phyloP scores from a whole-genome alignment of 2,797 vertebrate genomes.

The Allobates femoralis region DNA sequence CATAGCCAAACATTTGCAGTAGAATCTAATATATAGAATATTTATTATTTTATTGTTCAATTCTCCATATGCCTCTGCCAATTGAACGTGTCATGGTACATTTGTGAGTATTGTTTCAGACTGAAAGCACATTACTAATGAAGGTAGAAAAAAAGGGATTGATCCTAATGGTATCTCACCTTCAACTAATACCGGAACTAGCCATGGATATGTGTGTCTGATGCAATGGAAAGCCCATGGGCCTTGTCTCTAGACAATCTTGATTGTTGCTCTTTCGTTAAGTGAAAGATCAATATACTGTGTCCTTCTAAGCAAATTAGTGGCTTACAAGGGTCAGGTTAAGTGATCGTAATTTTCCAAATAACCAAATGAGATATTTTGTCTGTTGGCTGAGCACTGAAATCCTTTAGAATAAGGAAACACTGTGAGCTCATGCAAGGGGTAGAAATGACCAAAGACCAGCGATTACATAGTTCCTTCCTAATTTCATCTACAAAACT shows the following conservation, averaged over 20 bases:
- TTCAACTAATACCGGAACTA: constrained; percentile 16
- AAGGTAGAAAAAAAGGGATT: neutral
- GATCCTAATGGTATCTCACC: constrained; percentile 23
- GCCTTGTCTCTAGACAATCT: constrained; percentile 33
- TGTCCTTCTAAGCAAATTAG: constrained; percentile 28
- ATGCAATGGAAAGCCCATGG: constrained; percentile 32
- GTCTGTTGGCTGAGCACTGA: neutral
- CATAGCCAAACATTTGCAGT: neutral
- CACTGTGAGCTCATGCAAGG: neutral
- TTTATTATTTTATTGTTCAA: constrained; percentile 43
- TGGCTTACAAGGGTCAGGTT: constrained; percentile 16
- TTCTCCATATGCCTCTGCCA: neutral
- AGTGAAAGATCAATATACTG: constrained; percentile 40
- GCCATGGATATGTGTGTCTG: constrained; percentile 26
- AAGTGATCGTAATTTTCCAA: constrained; percentile 10
- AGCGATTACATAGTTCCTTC: constrained; percentile 1
- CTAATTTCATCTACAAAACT: neutral
- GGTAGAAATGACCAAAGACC: constrained; percentile 15
- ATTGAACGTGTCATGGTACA: constrained; percentile 64
- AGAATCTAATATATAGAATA: constrained; percentile 12
- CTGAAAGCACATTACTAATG: neutral
- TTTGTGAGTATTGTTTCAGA: constrained; percentile 64
- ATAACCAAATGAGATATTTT: neutral
- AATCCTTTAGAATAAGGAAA: neutral
- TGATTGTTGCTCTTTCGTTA: constrained; percentile 18